phyloP scores from a whole-genome alignment of 2,113 vertebrate species.

The Anser brachyrhynchus region DNA sequence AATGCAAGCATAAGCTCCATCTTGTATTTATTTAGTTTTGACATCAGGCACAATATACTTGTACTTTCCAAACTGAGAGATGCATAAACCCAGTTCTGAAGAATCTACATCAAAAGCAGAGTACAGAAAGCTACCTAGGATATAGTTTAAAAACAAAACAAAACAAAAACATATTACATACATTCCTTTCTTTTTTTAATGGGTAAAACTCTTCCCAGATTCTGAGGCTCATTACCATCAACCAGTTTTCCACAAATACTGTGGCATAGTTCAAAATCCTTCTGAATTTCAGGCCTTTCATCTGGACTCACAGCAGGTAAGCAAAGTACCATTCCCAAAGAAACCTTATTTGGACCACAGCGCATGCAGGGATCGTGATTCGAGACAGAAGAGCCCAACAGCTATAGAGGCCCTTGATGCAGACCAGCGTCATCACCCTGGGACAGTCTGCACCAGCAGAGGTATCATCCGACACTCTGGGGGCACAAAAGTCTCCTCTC shows the following conservation, averaged over 20 bases:
- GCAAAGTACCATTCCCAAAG: background rate
- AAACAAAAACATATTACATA: background rate
- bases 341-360: background rate
- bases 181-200: background rate
- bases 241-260: background rate
- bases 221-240: background rate
- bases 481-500: background rate
- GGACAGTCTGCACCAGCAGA: background rate
- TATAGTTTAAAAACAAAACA: fast-evolving
- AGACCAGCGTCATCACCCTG: background rate
- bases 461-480: background rate
- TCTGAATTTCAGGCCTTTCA: background rate
- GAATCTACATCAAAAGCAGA: background rate
- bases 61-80: background rate
- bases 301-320: background rate
- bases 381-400: background rate
- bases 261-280: background rate
- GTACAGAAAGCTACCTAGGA: background rate
- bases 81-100: background rate
- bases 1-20: background rate
- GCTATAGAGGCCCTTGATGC: background rate
- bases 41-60: background rate
- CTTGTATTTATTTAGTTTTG: constrained; percentile 43
- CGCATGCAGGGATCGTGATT: fast-evolving
- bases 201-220: background rate